Evolutionary conservation across 2,797 vertebrate species (phyloP).

Genomic region (Scolopax rusticola): DNA sequence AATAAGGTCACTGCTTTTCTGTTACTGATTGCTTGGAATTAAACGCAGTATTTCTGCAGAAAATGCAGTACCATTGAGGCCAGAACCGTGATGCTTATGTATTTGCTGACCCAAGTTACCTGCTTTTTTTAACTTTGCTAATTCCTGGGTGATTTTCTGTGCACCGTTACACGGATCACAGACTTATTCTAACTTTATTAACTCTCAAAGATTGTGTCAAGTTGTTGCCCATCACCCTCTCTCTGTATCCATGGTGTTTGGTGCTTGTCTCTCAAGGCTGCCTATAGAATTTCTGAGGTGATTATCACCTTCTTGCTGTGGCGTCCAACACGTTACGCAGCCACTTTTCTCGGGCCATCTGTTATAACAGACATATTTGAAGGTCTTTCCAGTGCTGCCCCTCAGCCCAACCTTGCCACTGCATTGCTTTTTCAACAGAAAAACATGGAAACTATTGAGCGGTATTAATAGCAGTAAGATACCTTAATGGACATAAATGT

Average conservation of each 20-base stretch:
- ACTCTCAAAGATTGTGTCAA: not conserved
- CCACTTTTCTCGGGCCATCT: not conserved
- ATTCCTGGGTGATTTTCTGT: not conserved
- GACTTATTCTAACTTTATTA: not conserved
- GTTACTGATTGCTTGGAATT: not conserved
- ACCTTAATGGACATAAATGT: slow-evolving; percentile 55
- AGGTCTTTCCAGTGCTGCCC: not conserved
- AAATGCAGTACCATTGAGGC: fast-evolving
- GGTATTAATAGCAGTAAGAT: slow-evolving; percentile 45
- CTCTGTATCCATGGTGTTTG: not conserved
- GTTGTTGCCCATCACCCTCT: fast-evolving
- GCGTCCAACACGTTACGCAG: not conserved
- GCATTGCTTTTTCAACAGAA: slow-evolving; percentile 1
- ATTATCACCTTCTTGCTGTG: not conserved
- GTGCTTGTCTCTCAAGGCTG: not conserved
- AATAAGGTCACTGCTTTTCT: slow-evolving; percentile 19
- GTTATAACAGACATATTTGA: not conserved
- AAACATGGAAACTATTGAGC: slow-evolving; percentile 29
- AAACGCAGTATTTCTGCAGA: not conserved
- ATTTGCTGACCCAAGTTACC: not conserved
- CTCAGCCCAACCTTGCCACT: not conserved
- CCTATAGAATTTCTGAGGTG: not conserved
- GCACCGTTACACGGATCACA: not conserved
- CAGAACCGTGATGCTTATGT: not conserved
- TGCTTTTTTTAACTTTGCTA: not conserved